Base-by-base conservation (phyloP, 2,888 invertebrate species). In the Eristalis intricaria region DNA sequence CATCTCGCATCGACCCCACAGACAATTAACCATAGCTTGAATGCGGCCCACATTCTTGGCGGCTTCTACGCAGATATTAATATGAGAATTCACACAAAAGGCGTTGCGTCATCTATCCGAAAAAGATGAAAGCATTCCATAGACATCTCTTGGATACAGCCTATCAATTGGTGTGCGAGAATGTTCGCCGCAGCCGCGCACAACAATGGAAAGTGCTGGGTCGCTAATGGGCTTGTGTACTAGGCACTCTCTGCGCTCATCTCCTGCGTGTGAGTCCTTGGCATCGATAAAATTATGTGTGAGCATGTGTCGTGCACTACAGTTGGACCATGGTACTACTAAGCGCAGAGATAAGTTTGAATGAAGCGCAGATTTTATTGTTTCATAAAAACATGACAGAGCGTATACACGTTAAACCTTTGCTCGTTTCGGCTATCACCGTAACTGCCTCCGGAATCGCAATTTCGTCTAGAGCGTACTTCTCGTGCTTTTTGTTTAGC, bases 41-140 rank as follows among this genome's bases (percentile, higher is more conserved):
- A 10, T 29, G 5, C 29, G 7, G 29, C 68, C 29, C 38, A 50
- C 68, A 68, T 19, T 50, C 61, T 66, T 50, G 50, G 29, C 66
- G 38, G 29, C 15, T 38, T 75, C 32, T 50, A 69, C 43, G 68
- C 5, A 69, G 22, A 23, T 3, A 56, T 75, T 8, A 64, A 13
- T 2, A 26, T 7, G 35, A 5, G 26, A 29, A 32, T 11, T 35
- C 29, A n/a, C 19, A n/a, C 23, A 29, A 50, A 68, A 68, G 50
- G 1, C 8, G 5, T 63, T 66, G 50, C 66, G 61, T 63, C 50
- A 56, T 74, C 65, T 50, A 23, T 60, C 50, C 22, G 0, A 63
- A 68, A 68, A 68, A 61, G 43, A 69, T 61, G 56, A 50, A 63
- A 68, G n/a, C 19, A 38, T 63, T 63, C 35, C 43, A 29, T 29